A percentile compares a stretch with the other conserved stretches of the same genome.
phyloP scores from a whole-genome alignment of 2,113 vertebrate species.

The Theristicus caerulescens region DNA sequence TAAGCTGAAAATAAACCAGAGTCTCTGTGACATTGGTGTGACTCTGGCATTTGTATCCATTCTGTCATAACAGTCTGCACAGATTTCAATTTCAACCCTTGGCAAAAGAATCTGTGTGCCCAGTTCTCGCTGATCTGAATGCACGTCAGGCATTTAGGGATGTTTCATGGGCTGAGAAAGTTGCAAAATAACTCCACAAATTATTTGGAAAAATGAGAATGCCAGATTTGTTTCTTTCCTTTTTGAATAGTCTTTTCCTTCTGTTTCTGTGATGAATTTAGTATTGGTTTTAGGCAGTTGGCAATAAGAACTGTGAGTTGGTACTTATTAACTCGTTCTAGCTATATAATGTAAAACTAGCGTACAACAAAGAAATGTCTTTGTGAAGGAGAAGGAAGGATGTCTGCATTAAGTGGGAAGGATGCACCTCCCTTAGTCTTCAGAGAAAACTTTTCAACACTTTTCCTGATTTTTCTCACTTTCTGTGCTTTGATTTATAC shows the following conservation, averaged over 20 bases:
- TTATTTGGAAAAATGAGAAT: neutral
- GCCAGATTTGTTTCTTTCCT: neutral
- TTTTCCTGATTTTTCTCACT: neutral
- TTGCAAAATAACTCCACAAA: neutral
- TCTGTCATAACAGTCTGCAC: neutral
- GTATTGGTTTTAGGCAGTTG: neutral
- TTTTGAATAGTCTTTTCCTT: neutral
- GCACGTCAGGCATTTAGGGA: neutral
- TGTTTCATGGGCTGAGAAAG: neutral
- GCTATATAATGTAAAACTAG: neutral
- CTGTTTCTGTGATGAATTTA: neutral
- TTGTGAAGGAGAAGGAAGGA: neutral
- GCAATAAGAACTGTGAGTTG: neutral
- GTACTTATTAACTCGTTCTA: neutral
- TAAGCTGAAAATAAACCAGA: neutral
- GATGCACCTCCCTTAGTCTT: neutral
- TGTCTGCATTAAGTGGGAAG: neutral
- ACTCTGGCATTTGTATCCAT: neutral
- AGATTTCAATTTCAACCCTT: constrained; percentile 36
- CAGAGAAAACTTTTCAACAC: neutral
- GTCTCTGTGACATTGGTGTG: neutral
- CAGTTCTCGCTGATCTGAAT: neutral
- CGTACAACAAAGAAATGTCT: neutral
- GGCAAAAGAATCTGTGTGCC: neutral
- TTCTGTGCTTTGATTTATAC: neutral